phyloP scores from a whole-genome alignment of 2,113 vertebrate species.

The Progne subis region DNA sequence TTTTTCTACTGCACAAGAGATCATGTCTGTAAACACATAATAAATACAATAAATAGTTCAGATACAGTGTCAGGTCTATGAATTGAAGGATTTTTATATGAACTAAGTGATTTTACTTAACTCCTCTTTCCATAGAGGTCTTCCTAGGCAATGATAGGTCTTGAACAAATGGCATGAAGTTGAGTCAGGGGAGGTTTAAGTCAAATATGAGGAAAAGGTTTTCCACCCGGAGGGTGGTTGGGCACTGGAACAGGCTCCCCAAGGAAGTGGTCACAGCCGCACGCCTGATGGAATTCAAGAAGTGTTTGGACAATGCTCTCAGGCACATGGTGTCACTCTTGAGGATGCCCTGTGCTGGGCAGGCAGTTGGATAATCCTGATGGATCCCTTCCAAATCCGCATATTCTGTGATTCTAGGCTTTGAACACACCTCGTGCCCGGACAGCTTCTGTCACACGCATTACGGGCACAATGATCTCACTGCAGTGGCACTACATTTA shows the following conservation, averaged over 20 bases:
- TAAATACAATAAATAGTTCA: not conserved
- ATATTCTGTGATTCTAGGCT: not conserved
- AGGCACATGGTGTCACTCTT: not conserved
- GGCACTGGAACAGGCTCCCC: not conserved
- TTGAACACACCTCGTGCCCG: not conserved
- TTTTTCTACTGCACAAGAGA: not conserved
- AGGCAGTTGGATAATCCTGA: not conserved
- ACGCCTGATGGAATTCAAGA: not conserved
- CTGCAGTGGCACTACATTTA: not conserved
- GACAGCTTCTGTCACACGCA: not conserved
- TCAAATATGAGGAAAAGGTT: not conserved
- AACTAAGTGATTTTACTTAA: not conserved
- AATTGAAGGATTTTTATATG: accelerated
- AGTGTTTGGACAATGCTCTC: not conserved
- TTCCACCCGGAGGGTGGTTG: accelerated
- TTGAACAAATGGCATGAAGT: not conserved
- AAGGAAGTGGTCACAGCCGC: not conserved
- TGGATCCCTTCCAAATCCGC: not conserved
- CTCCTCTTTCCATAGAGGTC: accelerated
- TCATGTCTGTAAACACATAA: accelerated
- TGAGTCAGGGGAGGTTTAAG: not conserved
- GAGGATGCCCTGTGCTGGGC: not conserved
- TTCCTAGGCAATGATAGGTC: not conserved
- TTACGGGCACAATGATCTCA: not conserved
- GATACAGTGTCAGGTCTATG: not conserved